Evolutionary conservation across 2,113 vertebrate species (phyloP).

Genomic region (Neodontobutis hainanensis): DNA sequence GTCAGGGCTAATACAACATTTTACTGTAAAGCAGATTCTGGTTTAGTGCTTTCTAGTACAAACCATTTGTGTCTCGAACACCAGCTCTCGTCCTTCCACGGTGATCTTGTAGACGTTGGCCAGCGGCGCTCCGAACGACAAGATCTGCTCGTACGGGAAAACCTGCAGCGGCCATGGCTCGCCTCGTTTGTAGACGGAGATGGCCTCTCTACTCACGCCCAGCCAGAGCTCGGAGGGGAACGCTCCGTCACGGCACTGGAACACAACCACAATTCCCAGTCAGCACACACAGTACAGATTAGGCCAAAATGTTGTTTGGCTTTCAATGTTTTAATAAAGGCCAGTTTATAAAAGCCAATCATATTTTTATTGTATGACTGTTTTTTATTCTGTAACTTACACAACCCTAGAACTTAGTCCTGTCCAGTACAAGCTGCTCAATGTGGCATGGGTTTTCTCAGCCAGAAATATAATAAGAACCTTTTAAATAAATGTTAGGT

Average conservation of each 20-base stretch:
- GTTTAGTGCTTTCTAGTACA: constrained; percentile 14
- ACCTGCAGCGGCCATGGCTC: constrained; percentile 90
- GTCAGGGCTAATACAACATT: no score
- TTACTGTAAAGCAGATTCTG: no score
- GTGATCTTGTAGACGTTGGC: constrained; percentile 93
- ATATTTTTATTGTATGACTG: no score
- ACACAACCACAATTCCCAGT: neutral
- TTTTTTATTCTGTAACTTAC: no score
- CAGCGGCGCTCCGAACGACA: constrained; percentile 94
- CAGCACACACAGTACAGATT: neutral
- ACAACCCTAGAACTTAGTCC: no score
- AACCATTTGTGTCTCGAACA: constrained; percentile 94
- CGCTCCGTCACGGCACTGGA: constrained; percentile 86
- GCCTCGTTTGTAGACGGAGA: constrained; percentile 94
- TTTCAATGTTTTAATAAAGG: no score
- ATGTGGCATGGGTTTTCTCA: no score
- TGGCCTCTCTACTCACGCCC: constrained; percentile 89
- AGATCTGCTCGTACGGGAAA: constrained; percentile 93
- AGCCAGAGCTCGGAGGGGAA: constrained; percentile 94
- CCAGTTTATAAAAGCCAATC: no score
- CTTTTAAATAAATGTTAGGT: no score
- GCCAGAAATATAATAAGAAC: no score
- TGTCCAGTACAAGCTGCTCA: no score
- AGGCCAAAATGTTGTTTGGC: no score
- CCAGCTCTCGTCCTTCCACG: constrained; percentile 90